These are phyloP conservation scores for Lasioglossum oenotherae DNA, from an alignment of 2,888 invertebrate genomes.

Conservation along the genomic window DNA sequence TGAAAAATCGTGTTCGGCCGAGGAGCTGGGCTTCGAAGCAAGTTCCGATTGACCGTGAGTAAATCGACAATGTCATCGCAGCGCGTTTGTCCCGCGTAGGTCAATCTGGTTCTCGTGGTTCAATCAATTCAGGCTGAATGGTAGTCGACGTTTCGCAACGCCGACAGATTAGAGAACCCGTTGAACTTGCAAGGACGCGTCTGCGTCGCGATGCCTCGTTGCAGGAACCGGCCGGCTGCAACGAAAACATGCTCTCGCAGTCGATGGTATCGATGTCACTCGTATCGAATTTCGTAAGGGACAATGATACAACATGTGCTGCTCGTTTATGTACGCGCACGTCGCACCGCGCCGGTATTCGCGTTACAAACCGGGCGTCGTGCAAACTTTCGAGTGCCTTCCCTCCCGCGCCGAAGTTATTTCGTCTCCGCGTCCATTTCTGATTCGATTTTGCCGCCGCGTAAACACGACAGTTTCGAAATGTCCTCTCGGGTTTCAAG, in stretches of 20 bases:
- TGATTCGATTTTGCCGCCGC: background rate
- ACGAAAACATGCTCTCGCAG: conserved; percentile 59
- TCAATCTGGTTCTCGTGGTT: conserved; percentile 9
- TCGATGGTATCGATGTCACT: conserved; percentile 65
- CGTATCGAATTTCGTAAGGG: conserved; percentile 66
- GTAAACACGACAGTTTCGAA: background rate
- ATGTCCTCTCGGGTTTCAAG: conserved; percentile 6
- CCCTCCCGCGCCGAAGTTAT: conserved; percentile 62
- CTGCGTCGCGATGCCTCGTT: conserved; percentile 26
- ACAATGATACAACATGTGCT: conserved; percentile 47
- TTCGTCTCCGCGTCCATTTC: conserved; percentile 17
- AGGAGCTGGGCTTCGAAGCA: background rate
- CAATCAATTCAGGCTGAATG: conserved; percentile 13
- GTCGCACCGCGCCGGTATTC: conserved; percentile 27
- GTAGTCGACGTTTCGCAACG: background rate
- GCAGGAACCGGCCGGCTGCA: conserved; percentile 43
- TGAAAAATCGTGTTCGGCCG: background rate
- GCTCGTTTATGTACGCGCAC: conserved; percentile 6
- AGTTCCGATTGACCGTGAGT: background rate
- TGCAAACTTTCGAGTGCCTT: conserved; percentile 47
- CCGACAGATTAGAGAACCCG: conserved; percentile 7
- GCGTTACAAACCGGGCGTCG: conserved; percentile 45
- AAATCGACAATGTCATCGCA: background rate
- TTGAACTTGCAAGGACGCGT: conserved; percentile 18
- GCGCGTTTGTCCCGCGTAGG: background rate